phyloP scores from a whole-genome alignment of 2,797 vertebrate genomes.

The Pseudochirops cupreus region DNA sequence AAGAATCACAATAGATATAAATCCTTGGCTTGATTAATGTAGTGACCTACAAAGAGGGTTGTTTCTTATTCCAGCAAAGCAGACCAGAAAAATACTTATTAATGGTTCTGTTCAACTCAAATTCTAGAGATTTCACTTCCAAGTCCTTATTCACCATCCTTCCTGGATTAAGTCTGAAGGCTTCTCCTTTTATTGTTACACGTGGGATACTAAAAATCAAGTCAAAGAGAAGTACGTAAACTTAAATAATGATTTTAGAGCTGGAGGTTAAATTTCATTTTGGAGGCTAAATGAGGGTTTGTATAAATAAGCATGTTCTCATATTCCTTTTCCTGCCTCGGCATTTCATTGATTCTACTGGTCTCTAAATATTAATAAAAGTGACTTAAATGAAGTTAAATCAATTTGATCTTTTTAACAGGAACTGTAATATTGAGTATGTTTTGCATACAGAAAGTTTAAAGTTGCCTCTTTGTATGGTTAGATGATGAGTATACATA shows the following conservation, averaged over 20 bases:
- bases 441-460: conserved; percentile 15
- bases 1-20: conserved; percentile 83
- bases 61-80: conserved; percentile 75
- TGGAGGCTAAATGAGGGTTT: not conserved
- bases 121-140: conserved; percentile 73
- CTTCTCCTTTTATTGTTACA: conserved; percentile 76
- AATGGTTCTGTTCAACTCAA: conserved; percentile 76
- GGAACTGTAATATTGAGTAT: conserved; percentile 37
- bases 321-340: conserved; percentile 46
- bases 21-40: conserved; percentile 84
- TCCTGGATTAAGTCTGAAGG: conserved; percentile 77
- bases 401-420: conserved; percentile 74
- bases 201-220: conserved; percentile 62
- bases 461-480: not conserved
- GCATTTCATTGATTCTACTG: conserved; percentile 74
- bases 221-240: conserved; percentile 68
- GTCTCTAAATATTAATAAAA: conserved; percentile 69
- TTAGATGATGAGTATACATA: not conserved
- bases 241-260: conserved; percentile 14
- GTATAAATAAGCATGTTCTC: not conserved
- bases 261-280: not conserved
- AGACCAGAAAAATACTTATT: conserved; percentile 82
- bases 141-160: conserved; percentile 78
- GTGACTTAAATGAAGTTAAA: conserved; percentile 73
- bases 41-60: conserved; percentile 83